These are phyloP conservation scores for Acanthococcus lagerstroemiae DNA, from an alignment of 2,888 invertebrate genomes.

Conservation along the genomic window DNA sequence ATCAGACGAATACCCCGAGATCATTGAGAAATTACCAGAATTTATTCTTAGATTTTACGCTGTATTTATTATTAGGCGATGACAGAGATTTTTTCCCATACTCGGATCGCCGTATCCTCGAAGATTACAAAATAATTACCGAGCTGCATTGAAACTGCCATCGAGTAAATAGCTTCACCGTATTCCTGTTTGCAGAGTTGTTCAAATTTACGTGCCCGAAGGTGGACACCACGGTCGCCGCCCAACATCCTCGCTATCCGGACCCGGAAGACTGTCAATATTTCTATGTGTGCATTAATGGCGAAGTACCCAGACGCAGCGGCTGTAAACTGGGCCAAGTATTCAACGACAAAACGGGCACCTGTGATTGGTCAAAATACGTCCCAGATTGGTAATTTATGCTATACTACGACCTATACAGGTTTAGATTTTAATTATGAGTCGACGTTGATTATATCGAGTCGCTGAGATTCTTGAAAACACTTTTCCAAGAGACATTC, in stretches of 20 bases:
- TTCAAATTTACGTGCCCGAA: conserved; percentile 74
- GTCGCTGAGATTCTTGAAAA: too few species aligned
- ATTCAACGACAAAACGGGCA: conserved; percentile 67
- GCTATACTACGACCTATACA: neutral
- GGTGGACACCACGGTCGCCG: conserved; percentile 59
- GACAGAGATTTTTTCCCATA: conserved; percentile 10
- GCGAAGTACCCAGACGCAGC: conserved; percentile 68
- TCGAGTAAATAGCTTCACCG: too few species aligned
- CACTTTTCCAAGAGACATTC: too few species aligned
- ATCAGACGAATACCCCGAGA: conserved; percentile 14
- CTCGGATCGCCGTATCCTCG: too few species aligned
- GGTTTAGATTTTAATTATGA: too few species aligned
- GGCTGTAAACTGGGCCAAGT: conserved; percentile 83
- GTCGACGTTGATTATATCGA: too few species aligned
- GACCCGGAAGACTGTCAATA: conserved; percentile 83
- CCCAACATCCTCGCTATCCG: conserved; percentile 74
- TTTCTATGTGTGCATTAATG: conserved; percentile 87
- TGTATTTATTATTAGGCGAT: too few species aligned
- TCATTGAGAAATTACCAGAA: conserved; percentile 7
- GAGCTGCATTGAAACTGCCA: too few species aligned
- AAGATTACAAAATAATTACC: too few species aligned
- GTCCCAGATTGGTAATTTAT: conserved; percentile 70
- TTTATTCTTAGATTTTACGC: conserved; percentile 24
- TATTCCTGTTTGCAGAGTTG: conserved; percentile 49
- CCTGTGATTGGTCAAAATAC: conserved; percentile 77